These are phyloP conservation scores for Origma solitaria DNA, from an alignment of 2,113 vertebrate genomes.

Conservation along the genomic window DNA sequence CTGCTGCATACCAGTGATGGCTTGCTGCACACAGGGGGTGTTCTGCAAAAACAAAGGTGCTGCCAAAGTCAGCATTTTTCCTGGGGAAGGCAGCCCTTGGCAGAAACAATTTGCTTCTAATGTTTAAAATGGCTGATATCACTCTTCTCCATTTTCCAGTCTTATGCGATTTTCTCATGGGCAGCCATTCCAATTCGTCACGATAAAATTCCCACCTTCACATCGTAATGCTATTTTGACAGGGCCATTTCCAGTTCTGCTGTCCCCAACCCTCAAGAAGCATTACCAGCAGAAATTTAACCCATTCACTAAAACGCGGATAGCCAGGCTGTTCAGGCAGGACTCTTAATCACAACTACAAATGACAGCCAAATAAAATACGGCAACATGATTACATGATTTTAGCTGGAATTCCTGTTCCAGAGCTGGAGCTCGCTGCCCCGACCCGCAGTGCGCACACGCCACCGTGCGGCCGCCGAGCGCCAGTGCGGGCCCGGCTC, in stretches of 20 bases:
- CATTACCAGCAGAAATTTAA: neutral
- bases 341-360: neutral
- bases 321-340: neutral
- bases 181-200: neutral
- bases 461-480: neutral
- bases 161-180: neutral
- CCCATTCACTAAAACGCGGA: neutral
- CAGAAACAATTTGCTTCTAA: neutral
- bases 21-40: neutral
- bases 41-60: neutral
- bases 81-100: neutral
- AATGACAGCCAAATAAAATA: neutral
- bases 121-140: neutral
- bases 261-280: too few species aligned
- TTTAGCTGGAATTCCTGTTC: neutral
- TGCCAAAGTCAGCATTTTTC: neutral
- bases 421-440: accelerated
- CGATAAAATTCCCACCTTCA: neutral
- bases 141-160: neutral
- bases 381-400: neutral
- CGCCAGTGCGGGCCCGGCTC: neutral
- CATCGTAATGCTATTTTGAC: neutral
- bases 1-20: neutral
- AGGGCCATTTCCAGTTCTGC: neutral
- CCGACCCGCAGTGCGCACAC: neutral